These are phyloP conservation scores for Zaprionus ornatus DNA, from an alignment of 1,140 invertebrate species.

Conservation along the genomic window DNA sequence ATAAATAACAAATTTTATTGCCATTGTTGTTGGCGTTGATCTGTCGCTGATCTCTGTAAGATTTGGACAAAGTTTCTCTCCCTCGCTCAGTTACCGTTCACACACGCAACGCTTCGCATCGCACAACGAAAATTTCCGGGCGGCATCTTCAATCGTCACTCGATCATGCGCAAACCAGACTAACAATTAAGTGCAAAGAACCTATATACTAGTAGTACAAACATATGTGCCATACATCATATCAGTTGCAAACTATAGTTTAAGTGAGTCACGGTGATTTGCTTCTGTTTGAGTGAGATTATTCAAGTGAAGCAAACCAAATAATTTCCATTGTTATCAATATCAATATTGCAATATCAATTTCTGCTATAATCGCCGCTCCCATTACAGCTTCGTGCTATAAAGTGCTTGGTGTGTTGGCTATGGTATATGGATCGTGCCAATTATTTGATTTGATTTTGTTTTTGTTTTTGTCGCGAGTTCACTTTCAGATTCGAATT, in stretches of 20 bases:
- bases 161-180: background rate
- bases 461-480: conserved; percentile 6
- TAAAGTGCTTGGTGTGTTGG: too few relatives aligned
- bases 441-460: conserved; percentile 1
- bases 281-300: background rate
- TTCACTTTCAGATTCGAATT: conserved; percentile 12
- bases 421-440: background rate
- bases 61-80: conserved; percentile 8
- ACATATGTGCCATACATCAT: background rate
- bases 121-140: background rate
- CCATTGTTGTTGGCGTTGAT: conserved; percentile 26
- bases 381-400: background rate
- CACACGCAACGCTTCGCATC: conserved; percentile 17
- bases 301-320: background rate
- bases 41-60: conserved; percentile 9
- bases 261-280: background rate
- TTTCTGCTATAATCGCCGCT: background rate
- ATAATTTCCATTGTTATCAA: background rate
- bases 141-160: background rate
- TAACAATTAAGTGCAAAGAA: background rate
- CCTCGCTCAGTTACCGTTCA: conserved; percentile 7
- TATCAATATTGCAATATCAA: background rate
- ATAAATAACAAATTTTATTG: conserved; percentile 40
- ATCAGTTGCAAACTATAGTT: background rate
- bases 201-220: background rate